Percentiles rank a stretch among this genome's conserved stretches.
Evolutionary conservation across 2,113 vertebrate genomes (phyloP).

Genomic region (Willisornis vidua): DNA sequence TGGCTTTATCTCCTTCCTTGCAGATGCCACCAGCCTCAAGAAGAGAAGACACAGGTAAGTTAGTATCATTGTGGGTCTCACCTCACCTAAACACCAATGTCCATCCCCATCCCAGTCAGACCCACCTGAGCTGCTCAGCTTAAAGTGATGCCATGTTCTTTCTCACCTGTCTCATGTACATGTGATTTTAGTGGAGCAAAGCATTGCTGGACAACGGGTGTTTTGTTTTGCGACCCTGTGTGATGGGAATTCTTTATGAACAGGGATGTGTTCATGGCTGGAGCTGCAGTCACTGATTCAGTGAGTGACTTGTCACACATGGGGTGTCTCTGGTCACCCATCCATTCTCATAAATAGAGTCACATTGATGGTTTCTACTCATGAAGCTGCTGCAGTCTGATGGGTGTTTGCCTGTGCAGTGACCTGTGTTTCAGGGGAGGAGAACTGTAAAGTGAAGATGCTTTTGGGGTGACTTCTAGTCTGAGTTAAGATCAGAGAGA

Average conservation of each 20-base stretch:
- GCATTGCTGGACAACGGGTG: too few relatives aligned
- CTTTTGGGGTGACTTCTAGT: neutral
- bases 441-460: neutral
- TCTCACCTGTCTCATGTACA: neutral
- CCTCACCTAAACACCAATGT: neutral
- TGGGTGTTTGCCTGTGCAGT: neutral
- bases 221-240: neutral
- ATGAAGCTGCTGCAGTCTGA: neutral
- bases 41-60: neutral
- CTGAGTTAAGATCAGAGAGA: fast-evolving
- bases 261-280: fast-evolving
- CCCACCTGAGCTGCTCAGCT: neutral
- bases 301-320: neutral
- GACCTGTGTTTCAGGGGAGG: neutral
- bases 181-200: neutral
- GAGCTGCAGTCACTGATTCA: neutral
- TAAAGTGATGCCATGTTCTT: neutral
- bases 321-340: neutral
- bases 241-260: neutral
- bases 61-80: neutral
- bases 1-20: neutral
- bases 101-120: neutral
- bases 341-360: neutral
- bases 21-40: neutral
- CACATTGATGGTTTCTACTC: neutral